Conservation (phyloP, 2,113 vertebrate species). For the Sciurus niger region DNA sequence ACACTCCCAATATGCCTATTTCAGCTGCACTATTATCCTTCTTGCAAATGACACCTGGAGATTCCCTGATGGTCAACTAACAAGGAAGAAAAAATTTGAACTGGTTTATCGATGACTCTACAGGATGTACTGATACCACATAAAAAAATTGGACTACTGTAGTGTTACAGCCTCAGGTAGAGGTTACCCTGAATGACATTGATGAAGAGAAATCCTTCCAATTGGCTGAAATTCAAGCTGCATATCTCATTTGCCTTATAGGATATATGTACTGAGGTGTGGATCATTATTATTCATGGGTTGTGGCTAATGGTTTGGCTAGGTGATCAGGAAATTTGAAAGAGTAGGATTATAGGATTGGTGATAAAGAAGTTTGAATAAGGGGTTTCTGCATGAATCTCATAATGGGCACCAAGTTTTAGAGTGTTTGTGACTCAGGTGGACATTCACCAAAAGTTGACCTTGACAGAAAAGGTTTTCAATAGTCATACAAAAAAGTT, state of each 20-base stretch:
- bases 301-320: constrained; percentile 57
- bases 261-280: constrained; percentile 62
- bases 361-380: constrained; percentile 11
- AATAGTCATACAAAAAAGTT: background rate
- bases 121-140: constrained; percentile 52
- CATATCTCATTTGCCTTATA: constrained; percentile 60
- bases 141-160: constrained; percentile 16
- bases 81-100: constrained; percentile 5
- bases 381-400: background rate
- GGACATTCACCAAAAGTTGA: constrained; percentile 26
- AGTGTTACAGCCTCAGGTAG: constrained; percentile 7
- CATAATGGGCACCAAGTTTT: background rate
- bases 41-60: constrained; percentile 19
- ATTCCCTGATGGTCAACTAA: constrained; percentile 60
- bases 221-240: constrained; percentile 71
- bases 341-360: constrained; percentile 27
- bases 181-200: constrained; percentile 62
- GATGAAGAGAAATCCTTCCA: constrained; percentile 47
- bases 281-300: constrained; percentile 75
- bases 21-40: background rate
- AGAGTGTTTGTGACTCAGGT: constrained; percentile 19
- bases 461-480: background rate
- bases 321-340: constrained; percentile 43
- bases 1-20: constrained; percentile 47
- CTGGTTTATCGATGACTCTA: constrained; percentile 9